Percentiles rank a stretch among this genome's conserved stretches.
Conservation (phyloP, 2,113 vertebrate genomes). For the Strigops habroptila region DNA sequence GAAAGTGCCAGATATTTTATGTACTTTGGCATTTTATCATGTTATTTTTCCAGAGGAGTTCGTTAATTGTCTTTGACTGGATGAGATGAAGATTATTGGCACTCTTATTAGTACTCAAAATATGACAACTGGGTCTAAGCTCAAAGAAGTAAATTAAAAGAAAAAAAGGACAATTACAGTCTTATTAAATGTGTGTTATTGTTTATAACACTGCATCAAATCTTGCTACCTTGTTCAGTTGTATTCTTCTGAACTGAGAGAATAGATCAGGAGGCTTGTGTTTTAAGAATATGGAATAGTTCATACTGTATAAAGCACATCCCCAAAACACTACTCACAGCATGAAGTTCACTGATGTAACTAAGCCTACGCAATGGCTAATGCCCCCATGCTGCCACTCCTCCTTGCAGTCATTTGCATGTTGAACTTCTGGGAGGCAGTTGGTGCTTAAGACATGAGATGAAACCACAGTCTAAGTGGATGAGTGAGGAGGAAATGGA, state of each 20-base stretch:
- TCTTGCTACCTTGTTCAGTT: not conserved
- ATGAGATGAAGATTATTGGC: not conserved
- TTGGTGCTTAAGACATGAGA: fast-evolving
- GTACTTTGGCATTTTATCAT: not conserved
- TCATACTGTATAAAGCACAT: not conserved
- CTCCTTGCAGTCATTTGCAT: not conserved
- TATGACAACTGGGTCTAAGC: not conserved
- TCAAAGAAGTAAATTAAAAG: not conserved
- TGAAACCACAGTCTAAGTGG: not conserved
- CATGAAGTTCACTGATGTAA: not conserved
- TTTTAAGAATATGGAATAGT: not conserved
- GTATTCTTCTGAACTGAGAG: not conserved
- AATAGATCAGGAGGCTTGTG: not conserved
- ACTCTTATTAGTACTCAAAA: not conserved
- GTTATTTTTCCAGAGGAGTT: not conserved
- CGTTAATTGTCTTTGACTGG: not conserved
- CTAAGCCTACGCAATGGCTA: not conserved
- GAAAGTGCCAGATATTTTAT: not conserved
- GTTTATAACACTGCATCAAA: not conserved
- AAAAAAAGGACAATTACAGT: not conserved
- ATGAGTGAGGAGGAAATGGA: not conserved
- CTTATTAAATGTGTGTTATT: not conserved
- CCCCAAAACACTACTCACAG: too few species aligned
- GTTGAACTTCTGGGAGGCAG: not conserved
- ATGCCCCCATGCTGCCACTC: not conserved